phyloP scores from a whole-genome alignment of 2,888 invertebrate species.

The Prosapia bicincta region DNA sequence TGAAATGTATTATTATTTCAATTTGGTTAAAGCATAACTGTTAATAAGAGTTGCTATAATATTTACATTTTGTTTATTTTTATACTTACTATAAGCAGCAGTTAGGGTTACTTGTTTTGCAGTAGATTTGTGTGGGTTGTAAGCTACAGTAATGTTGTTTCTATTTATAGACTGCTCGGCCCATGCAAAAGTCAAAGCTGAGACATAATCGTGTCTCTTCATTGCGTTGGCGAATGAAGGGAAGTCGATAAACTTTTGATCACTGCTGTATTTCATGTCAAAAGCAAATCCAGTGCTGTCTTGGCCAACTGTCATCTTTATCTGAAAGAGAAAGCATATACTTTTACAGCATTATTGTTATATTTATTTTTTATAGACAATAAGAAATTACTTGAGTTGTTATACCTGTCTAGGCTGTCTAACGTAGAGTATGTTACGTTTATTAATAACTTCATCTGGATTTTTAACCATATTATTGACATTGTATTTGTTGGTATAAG shows the following conservation, averaged over 20 bases:
- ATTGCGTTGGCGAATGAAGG: constrained; percentile 43
- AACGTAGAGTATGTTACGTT: constrained; percentile 26
- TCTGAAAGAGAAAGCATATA: constrained; percentile 18
- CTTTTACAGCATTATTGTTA: too few species aligned
- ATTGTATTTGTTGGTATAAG: constrained; percentile 59
- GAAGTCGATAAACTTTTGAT: constrained; percentile 49
- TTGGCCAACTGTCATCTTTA: constrained; percentile 33
- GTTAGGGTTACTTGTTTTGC: constrained; percentile 50
- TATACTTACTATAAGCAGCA: constrained; percentile 43
- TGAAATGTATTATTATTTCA: too few species aligned
- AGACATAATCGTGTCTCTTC: constrained; percentile 39
- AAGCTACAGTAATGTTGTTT: constrained; percentile 52
- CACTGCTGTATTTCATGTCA: constrained; percentile 53
- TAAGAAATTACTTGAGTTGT: too few species aligned
- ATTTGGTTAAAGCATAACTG: too few species aligned
- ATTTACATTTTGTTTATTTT: neutral
- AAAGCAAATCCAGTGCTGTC: constrained; percentile 52
- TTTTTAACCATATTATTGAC: constrained; percentile 49
- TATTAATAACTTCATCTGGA: constrained; percentile 6
- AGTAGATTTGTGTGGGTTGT: constrained; percentile 50
- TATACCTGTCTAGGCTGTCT: constrained; percentile 23
- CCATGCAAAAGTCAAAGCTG: constrained; percentile 41
- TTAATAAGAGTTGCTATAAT: too few species aligned
- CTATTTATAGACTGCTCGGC: constrained; percentile 48
- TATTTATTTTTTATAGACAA: too few species aligned